Evolutionary conservation across 2,113 vertebrate genomes (phyloP).

Genomic region (Pampusana beccarii): DNA sequence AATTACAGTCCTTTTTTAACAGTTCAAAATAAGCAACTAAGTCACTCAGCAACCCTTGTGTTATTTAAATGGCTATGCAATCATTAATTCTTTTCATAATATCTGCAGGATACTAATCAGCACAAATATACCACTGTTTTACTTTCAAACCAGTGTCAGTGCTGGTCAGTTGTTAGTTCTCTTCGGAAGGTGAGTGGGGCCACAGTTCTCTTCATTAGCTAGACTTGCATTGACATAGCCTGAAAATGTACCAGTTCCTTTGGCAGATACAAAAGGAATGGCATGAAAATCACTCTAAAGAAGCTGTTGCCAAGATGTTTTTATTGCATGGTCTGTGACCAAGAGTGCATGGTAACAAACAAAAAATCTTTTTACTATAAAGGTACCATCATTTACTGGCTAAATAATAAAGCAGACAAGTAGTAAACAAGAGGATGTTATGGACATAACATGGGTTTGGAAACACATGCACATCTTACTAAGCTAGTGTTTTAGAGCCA

Average conservation of each 20-base stretch:
- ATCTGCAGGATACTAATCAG: constrained; percentile 20
- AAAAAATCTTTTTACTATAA: not conserved
- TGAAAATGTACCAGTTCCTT: not conserved
- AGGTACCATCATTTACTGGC: not conserved
- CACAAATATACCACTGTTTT: not conserved
- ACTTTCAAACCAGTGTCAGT: not conserved
- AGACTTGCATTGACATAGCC: not conserved
- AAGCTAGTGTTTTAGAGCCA: not conserved
- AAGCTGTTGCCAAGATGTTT: constrained; percentile 10
- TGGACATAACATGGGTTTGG: not conserved
- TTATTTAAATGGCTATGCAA: not conserved
- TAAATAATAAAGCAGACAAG: constrained; percentile 18
- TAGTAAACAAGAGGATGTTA: not conserved
- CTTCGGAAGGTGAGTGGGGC: not conserved
- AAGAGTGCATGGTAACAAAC: not conserved
- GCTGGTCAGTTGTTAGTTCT: not conserved
- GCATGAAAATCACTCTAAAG: constrained; percentile 2
- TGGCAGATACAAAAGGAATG: constrained; percentile 12
- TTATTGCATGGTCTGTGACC: not conserved
- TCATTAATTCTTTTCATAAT: not conserved
- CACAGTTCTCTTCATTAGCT: not conserved
- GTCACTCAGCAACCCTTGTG: not conserved
- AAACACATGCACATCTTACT: not conserved
- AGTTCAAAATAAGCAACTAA: not conserved
- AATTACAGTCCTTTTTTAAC: not conserved